Evolutionary conservation across 2,888 invertebrate genomes (phyloP).

Genomic region (Phortica magna): DNA sequence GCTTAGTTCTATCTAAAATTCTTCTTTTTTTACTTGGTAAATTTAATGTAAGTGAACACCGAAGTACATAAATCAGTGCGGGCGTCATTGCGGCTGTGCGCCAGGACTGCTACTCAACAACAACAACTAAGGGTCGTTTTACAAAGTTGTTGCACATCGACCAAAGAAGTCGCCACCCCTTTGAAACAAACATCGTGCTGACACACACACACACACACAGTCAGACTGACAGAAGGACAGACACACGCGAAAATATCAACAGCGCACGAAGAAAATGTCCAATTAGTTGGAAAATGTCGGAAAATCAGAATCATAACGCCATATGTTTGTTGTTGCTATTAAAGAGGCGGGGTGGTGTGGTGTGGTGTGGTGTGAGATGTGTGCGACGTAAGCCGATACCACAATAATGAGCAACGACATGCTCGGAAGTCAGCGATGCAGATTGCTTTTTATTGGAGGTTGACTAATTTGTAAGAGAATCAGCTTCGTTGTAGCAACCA

Average conservation of each 20-base stretch:
- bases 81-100: background rate
- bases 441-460: slow-evolving; percentile 15
- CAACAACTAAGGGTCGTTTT: slow-evolving; percentile 31
- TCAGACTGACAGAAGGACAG: background rate
- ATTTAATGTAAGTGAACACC: slow-evolving; percentile 41
- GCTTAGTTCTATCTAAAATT: too few relatives aligned
- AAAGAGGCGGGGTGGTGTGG: background rate
- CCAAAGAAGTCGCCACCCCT: slow-evolving; percentile 16
- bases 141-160: slow-evolving; percentile 10
- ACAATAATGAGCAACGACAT: slow-evolving; percentile 16
- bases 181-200: background rate
- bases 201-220: background rate
- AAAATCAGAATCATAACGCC: slow-evolving; percentile 47
- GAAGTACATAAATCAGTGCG: slow-evolving; percentile 39
- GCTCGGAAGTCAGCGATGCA: slow-evolving; percentile 16
- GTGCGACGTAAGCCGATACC: slow-evolving; percentile 23
- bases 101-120: slow-evolving; percentile 13
- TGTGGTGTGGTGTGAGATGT: background rate
- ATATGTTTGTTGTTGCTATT: slow-evolving; percentile 54
- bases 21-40: slow-evolving; percentile 13
- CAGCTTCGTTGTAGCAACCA: background rate
- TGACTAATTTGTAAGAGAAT: slow-evolving; percentile 23
- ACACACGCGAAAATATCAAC: background rate
- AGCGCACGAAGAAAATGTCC: slow-evolving; percentile 41
- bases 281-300: slow-evolving; percentile 61